Base-by-base conservation (phyloP, 2,888 invertebrate species). In the Miltochrista miniata region DNA sequence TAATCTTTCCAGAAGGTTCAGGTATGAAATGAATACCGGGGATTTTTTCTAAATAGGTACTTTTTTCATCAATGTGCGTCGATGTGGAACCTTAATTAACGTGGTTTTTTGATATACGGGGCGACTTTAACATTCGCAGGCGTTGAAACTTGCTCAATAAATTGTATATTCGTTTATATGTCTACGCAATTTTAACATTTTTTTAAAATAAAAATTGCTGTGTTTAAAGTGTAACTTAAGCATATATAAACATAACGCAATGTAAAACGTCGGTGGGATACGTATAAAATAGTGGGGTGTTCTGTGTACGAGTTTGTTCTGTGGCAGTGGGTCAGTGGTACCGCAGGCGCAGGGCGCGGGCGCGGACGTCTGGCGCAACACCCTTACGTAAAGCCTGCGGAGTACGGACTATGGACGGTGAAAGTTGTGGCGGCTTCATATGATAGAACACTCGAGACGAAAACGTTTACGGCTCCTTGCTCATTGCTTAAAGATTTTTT, bases 261-360 rank as follows among this genome's bases (percentile, higher is more conserved):
- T 34, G 52, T 48, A 55, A 44, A 53, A 51, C 56, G 47, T 41
- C 47, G 54, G 53, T 59, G 68, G 71, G 71, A 80, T 77, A 71
- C 66, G 65, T 66, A 74, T 70, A 51, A 72, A 68, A 71, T 71
- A 71, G 81, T 79, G 81, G 79, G 79, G 84, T 80, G 70, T 67
- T 47, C 56, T 64, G 64, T 61, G 70, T 63, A 63, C 62, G 73
- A 77, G 72, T 79, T 74, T 80, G 79, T 82, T 79, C 75, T 80
- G 79, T 82, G 89, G 82, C 90, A 90, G 81, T 90, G 88, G 90
- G 90, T 90, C 90, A 90, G 83, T 86, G 83, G 87, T 85, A 82
- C 84, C 85, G 5, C 18, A 85, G 89, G 88, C n/a, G 81, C 85
- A 85, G 89, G 88, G 86, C 87, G 84, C 79, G 71, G 76, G 73